Percentiles rank a stretch among this genome's conserved stretches.
Conservation (phyloP, 1,140 invertebrate genomes). For the Sinonovacula constricta region DNA sequence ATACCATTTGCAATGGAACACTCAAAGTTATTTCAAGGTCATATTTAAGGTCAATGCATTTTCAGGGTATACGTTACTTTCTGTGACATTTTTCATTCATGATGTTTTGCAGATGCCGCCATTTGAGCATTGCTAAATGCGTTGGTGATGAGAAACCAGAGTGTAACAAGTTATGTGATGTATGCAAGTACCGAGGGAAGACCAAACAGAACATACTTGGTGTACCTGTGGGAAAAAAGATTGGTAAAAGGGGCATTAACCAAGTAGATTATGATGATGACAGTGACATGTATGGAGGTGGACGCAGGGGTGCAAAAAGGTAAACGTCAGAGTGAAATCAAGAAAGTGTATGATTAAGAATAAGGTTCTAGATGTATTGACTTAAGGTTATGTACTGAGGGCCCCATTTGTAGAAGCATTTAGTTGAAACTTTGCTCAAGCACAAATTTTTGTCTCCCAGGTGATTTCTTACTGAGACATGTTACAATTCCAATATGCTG, state of each 20-base stretch:
- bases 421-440: no score
- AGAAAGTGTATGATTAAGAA: background rate
- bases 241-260: conserved; percentile 55
- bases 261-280: conserved; percentile 78
- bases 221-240: conserved; percentile 57
- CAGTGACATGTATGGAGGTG: conserved; percentile 87
- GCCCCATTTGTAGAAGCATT: no score
- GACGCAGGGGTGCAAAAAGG: conserved; percentile 82
- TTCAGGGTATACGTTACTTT: no score
- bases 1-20: no score
- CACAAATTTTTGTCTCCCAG: no score
- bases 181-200: conserved; percentile 64
- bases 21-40: no score
- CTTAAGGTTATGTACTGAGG: no score
- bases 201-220: conserved; percentile 61
- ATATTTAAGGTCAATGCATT: no score
- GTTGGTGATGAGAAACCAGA: conserved; percentile 75
- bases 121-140: conserved; percentile 69
- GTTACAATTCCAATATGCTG: no score
- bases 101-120: conserved; percentile 65
- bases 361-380: no score
- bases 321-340: conserved; percentile 17
- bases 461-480: no score
- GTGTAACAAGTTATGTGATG: conserved; percentile 70
- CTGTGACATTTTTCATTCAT: no score